Evolutionary conservation across 2,113 vertebrate species (phyloP).

Genomic region (Recurvirostra avosetta): DNA sequence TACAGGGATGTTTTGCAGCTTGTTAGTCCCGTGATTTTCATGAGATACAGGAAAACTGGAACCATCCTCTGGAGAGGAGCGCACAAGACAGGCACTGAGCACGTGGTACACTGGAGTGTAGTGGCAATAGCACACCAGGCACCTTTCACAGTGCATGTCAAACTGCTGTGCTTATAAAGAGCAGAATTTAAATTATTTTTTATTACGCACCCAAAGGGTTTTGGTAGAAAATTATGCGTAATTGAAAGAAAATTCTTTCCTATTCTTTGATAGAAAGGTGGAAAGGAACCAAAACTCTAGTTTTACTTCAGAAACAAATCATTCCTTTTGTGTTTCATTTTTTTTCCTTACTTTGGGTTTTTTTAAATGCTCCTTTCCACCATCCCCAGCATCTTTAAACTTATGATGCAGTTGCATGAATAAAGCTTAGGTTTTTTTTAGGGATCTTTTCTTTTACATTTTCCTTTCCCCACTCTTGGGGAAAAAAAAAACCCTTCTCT

Average conservation of each 20-base stretch:
- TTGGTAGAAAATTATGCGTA: not conserved
- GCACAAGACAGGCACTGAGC: not conserved
- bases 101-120: rapidly evolving
- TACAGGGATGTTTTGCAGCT: not conserved
- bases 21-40: not conserved
- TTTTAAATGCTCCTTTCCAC: not conserved
- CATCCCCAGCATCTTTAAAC: not conserved
- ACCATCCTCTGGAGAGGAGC: not conserved
- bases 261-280: not conserved
- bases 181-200: not conserved
- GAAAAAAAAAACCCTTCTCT: not conserved
- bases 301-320: not conserved
- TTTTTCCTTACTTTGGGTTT: not conserved
- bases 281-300: not conserved
- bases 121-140: not conserved
- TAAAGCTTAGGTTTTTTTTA: not conserved
- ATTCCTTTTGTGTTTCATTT: not conserved
- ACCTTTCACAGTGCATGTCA: not conserved
- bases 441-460: not conserved
- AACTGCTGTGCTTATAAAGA: not conserved
- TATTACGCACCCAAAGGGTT: not conserved
- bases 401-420: not conserved
- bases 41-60: not conserved
- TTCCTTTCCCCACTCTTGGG: not conserved
- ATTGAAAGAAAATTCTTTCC: not conserved